Conservation (phyloP, 1,140 invertebrate genomes). For the Akabosia matsudoensis region DNA sequence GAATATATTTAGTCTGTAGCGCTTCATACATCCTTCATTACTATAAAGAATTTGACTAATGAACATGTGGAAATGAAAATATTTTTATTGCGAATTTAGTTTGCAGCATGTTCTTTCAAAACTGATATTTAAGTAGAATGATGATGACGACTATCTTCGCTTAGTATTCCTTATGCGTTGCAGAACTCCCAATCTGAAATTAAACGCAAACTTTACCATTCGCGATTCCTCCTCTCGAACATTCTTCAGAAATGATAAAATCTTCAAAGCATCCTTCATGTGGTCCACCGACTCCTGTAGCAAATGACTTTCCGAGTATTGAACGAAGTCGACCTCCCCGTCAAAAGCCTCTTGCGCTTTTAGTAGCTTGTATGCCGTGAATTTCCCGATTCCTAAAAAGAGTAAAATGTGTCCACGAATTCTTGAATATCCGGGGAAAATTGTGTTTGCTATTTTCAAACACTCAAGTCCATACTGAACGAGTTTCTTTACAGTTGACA, state of each 20-base stretch:
- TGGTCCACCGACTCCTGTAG: background rate
- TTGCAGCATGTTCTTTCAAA: too few species aligned
- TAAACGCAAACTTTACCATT: slow-evolving; percentile 1
- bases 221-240: background rate
- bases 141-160: background rate
- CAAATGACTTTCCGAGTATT: background rate
- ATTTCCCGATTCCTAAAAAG: background rate
- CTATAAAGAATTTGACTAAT: too few species aligned
- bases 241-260: background rate
- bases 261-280: background rate
- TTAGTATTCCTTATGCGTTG: background rate
- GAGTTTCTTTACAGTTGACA: background rate
- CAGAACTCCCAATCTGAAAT: background rate
- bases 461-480: background rate
- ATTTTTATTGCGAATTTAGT: too few species aligned
- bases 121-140: too few species aligned
- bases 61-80: too few species aligned
- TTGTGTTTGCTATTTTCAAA: background rate
- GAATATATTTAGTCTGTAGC: too few species aligned
- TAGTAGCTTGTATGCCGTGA: background rate
- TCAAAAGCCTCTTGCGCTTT: background rate
- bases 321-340: background rate
- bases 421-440: background rate
- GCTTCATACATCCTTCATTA: too few species aligned
- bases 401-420: slow-evolving; percentile 1